These are phyloP conservation scores for Diplodus puntazzo DNA, from an alignment of 2,797 vertebrate genomes.

Conservation along the genomic window DNA sequence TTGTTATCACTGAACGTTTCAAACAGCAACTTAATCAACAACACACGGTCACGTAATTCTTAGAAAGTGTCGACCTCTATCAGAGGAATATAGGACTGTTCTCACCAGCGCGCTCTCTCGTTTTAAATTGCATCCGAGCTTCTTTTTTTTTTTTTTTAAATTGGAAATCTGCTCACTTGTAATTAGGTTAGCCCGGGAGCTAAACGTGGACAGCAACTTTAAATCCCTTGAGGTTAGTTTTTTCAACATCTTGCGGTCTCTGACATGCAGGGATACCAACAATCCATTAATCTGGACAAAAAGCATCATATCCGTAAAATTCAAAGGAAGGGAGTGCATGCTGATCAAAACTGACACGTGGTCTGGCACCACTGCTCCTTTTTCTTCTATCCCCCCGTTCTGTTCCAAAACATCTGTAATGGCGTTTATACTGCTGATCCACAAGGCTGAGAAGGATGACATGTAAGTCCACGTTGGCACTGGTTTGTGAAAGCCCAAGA, in stretches of 20 bases:
- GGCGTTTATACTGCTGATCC: slow-evolving; percentile 39
- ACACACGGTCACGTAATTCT: slow-evolving; percentile 40
- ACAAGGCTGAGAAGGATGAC: slow-evolving; percentile 52
- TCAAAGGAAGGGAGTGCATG: slow-evolving; percentile 65
- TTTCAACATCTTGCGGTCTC: slow-evolving; percentile 49
- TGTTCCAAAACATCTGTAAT: slow-evolving; percentile 22
- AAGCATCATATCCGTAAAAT: slow-evolving; percentile 36
- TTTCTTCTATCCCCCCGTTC: slow-evolving; percentile 17
- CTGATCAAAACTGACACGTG: slow-evolving; percentile 51
- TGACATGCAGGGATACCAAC: slow-evolving; percentile 71
- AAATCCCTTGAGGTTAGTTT: slow-evolving; percentile 60
- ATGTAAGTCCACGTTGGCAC: slow-evolving; percentile 56
- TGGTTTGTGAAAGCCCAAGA: slow-evolving; percentile 52
- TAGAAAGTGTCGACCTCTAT: slow-evolving; percentile 45
- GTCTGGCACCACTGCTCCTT: slow-evolving; percentile 33
- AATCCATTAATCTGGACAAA: slow-evolving; percentile 44
- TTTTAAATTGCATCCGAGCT: slow-evolving; percentile 40
- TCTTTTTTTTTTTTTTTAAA: slow-evolving; percentile 50
- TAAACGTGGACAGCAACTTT: slow-evolving; percentile 50
- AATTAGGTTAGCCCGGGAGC: slow-evolving; percentile 57
- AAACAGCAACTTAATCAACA: slow-evolving; percentile 43
- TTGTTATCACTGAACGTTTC: slow-evolving; percentile 25
- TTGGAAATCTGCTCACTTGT: slow-evolving; percentile 52
- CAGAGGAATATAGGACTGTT: slow-evolving; percentile 38
- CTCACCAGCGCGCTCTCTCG: slow-evolving; percentile 18